Evolutionary conservation across 2,888 invertebrate genomes (phyloP).

Genomic region (Eulithis testata): DNA sequence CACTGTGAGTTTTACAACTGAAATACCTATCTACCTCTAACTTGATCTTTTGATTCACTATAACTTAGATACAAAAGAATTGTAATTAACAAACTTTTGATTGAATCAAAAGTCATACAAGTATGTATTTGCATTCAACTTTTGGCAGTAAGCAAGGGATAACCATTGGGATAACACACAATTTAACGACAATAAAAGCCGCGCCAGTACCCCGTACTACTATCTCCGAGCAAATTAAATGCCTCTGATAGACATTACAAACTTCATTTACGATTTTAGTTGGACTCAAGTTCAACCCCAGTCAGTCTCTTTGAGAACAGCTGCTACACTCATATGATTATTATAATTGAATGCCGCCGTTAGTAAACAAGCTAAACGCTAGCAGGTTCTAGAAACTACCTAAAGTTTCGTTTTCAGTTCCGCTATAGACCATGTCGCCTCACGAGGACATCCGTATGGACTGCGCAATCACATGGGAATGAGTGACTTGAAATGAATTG

Average conservation of each 20-base stretch:
- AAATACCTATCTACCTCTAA: no score
- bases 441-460: no score
- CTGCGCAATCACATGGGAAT: no score
- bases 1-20: no score
- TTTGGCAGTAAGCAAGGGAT: conserved; percentile 9
- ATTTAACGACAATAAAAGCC: conserved; percentile 16
- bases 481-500: no score
- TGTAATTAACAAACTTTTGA: no score
- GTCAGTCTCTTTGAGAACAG: conserved; percentile 5
- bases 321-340: background rate
- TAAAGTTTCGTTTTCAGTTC: no score
- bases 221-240: conserved; percentile 13
- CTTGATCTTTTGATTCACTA: no score
- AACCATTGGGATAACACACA: conserved; percentile 15
- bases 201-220: background rate
- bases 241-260: conserved; percentile 21
- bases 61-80: no score
- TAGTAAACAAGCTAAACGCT: no score
- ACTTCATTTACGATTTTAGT: conserved; percentile 28
- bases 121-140: background rate
- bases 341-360: background rate
- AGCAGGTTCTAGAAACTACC: no score
- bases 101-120: background rate
- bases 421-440: no score
- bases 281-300: conserved; percentile 4